Evolutionary conservation across 2,113 vertebrate genomes (phyloP).

Genomic region (Typhlomys cinereus): DNA sequence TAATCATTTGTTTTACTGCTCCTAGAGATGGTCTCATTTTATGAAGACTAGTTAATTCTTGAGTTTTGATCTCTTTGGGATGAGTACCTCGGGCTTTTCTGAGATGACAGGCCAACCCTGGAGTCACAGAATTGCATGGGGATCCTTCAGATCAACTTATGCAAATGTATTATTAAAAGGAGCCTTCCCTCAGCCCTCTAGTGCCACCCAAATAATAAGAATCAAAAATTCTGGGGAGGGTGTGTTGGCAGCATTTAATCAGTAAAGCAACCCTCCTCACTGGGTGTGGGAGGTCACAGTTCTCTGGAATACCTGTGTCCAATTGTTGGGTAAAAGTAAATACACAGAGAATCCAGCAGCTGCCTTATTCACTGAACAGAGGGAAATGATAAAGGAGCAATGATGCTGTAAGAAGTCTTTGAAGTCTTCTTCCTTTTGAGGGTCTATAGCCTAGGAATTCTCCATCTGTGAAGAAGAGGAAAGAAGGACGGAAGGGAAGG

Average conservation of each 20-base stretch:
- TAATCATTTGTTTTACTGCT: conserved; percentile 89
- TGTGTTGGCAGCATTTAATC: conserved; percentile 80
- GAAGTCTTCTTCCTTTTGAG: conserved; percentile 8
- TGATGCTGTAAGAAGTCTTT: conserved; percentile 17
- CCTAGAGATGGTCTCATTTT: conserved; percentile 85
- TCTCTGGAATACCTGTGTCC: conserved; percentile 70
- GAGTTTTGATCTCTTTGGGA: conserved; percentile 85
- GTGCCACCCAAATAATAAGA: conserved; percentile 87
- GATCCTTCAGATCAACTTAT: conserved; percentile 89
- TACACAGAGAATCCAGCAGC: conserved; percentile 42
- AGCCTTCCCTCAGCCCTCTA: conserved; percentile 84
- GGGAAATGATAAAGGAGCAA: no score
- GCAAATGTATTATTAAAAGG: conserved; percentile 89
- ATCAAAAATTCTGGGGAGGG: conserved; percentile 84
- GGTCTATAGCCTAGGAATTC: not conserved
- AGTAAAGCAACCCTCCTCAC: conserved; percentile 82
- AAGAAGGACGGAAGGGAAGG: no score
- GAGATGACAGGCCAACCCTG: conserved; percentile 85
- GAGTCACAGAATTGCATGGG: conserved; percentile 84
- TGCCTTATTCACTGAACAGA: no score
- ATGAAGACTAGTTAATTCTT: conserved; percentile 88
- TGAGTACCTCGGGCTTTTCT: conserved; percentile 81
- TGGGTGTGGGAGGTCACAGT: conserved; percentile 4
- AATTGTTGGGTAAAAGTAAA: conserved; percentile 70
- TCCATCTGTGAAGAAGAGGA: conserved; percentile 45